Evolutionary conservation across 2,113 vertebrate genomes (phyloP).

Genomic region (Toxotes chatareus): DNA sequence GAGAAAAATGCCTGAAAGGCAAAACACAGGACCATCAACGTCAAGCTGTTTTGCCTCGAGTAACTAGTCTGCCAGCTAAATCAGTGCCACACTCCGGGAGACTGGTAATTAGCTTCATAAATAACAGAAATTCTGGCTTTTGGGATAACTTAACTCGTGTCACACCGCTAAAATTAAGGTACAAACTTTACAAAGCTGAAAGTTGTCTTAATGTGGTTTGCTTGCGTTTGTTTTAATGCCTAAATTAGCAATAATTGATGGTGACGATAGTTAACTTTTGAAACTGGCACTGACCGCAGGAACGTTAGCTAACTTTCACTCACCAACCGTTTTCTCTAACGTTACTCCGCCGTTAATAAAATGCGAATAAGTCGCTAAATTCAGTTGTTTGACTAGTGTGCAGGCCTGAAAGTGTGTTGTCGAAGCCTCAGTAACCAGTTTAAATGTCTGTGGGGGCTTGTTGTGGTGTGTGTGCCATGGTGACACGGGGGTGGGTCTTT

Average conservation of each 20-base stretch:
- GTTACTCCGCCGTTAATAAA: neutral
- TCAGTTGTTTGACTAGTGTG: neutral
- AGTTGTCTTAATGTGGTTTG: rapidly evolving
- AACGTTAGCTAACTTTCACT: conserved; percentile 11
- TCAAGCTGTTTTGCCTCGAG: rapidly evolving
- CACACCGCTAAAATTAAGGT: neutral
- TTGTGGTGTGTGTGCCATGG: conserved; percentile 68
- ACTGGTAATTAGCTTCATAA: conserved; percentile 36
- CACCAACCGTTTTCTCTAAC: neutral
- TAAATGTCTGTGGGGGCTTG: conserved; percentile 43
- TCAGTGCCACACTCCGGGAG: conserved; percentile 32
- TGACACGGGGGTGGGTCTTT: conserved; percentile 66
- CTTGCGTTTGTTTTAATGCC: neutral
- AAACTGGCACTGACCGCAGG: neutral
- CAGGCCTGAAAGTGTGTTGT: neutral
- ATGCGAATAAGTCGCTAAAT: rapidly evolving
- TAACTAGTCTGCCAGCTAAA: conserved; percentile 40
- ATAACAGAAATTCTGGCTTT: neutral
- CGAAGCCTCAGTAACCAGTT: neutral
- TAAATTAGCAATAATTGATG: neutral
- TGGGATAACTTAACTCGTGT: neutral
- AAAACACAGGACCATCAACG: rapidly evolving
- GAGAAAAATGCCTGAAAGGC: conserved; percentile 25
- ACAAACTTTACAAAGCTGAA: neutral
- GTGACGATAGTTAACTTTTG: conserved; percentile 32